These are phyloP conservation scores for Crotalus horridus DNA, from an alignment of 2,113 vertebrate species.

Conservation along the genomic window DNA sequence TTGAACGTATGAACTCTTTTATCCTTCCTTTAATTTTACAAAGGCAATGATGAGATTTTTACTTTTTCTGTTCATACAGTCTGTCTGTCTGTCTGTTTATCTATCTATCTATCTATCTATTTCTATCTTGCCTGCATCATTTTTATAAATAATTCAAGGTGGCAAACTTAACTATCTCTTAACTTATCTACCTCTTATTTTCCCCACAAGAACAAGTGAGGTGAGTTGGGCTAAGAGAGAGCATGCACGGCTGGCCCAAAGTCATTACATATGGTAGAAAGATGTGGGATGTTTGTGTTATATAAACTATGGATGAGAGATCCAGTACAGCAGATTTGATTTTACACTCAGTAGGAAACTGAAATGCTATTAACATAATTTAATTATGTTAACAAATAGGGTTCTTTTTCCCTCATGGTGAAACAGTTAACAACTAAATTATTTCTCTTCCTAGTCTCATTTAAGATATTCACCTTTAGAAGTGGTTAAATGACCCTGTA, in stretches of 20 bases:
- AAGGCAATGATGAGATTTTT: neutral
- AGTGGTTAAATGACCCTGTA: neutral
- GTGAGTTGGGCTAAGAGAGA: neutral
- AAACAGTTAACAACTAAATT: neutral
- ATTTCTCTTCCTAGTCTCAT: conserved; percentile 30
- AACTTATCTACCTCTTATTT: neutral
- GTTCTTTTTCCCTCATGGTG: neutral
- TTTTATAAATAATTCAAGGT: neutral
- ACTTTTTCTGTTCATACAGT: rapidly evolving
- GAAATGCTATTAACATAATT: neutral
- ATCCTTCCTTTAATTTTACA: neutral
- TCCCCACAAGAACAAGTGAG: neutral
- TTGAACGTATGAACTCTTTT: neutral
- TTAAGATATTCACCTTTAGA: neutral
- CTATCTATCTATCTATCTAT: too few relatives aligned
- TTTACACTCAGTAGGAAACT: neutral
- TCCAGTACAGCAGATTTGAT: neutral
- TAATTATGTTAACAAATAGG: neutral
- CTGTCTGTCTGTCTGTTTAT: too few relatives aligned
- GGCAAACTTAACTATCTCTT: neutral
- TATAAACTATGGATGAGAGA: neutral
- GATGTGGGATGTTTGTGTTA: rapidly evolving
- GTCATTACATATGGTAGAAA: too few relatives aligned
- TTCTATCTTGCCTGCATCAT: neutral
- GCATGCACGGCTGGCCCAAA: neutral